Percentiles rank a stretch among this genome's conserved stretches.
These are phyloP conservation scores for Tokudaia tokunoshimensis DNA, from an alignment of 2,797 vertebrate species.

Conservation along the genomic window DNA sequence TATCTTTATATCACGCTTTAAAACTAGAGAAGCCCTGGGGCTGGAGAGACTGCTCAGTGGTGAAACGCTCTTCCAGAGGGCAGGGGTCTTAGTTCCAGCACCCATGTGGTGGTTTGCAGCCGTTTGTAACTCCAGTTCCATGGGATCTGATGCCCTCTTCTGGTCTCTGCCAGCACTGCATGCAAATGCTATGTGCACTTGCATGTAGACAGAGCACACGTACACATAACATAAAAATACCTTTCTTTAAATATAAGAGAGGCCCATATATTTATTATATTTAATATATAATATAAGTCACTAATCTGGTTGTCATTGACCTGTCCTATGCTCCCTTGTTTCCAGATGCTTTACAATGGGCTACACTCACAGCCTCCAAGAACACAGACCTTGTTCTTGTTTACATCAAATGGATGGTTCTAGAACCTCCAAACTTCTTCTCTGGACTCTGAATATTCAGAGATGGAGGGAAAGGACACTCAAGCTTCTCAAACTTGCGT, in stretches of 20 bases:
- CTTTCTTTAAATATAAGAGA: neutral
- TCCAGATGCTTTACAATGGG: neutral
- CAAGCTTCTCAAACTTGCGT: neutral
- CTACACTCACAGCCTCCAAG: neutral
- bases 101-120: neutral
- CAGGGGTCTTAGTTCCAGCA: neutral
- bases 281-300: neutral
- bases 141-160: neutral
- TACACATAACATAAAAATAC: neutral
- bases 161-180: neutral
- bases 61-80: neutral
- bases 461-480: neutral
- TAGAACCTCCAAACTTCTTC: constrained; percentile 9
- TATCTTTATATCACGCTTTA: neutral
- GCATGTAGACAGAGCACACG: neutral
- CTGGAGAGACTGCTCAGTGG: neutral
- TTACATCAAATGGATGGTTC: neutral
- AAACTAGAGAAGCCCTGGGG: neutral
- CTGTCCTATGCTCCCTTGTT: neutral
- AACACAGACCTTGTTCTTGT: neutral
- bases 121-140: neutral
- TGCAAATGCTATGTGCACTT: neutral
- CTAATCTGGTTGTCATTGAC: neutral
- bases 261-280: neutral
- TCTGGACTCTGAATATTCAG: neutral